These are phyloP conservation scores for Ennomos quercinarius DNA, from an alignment of 2,888 invertebrate genomes.

Conservation along the genomic window DNA sequence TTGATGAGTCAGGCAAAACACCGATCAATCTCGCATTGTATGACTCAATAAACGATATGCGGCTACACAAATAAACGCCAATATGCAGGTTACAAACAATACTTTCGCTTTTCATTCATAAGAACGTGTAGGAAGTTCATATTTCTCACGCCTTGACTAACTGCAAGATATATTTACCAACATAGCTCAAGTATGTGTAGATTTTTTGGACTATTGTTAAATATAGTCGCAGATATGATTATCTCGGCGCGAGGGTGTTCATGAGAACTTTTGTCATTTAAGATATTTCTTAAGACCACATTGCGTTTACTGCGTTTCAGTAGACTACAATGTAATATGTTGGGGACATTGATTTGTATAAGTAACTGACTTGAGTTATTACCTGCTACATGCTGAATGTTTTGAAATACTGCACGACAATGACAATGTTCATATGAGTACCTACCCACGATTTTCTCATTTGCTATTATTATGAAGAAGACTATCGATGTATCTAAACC, in stretches of 20 bases:
- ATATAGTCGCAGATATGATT: constrained; percentile 39
- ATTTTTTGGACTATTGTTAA: constrained; percentile 44
- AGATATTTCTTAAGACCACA: constrained; percentile 40
- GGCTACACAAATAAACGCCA: constrained; percentile 28
- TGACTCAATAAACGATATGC: constrained; percentile 31
- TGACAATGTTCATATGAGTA: constrained; percentile 13
- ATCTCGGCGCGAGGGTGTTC: constrained; percentile 36
- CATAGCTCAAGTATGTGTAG: constrained; percentile 36
- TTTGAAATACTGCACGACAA: constrained; percentile 8
- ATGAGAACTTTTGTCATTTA: constrained; percentile 46
- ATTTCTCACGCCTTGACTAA: constrained; percentile 43
- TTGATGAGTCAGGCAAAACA: constrained; percentile 50
- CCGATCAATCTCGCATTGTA: constrained; percentile 38
- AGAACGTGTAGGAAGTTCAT: constrained; percentile 43
- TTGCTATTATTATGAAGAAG: constrained; percentile 1
- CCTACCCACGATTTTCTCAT: constrained; percentile 17
- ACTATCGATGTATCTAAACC: no score
- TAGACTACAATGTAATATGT: constrained; percentile 27
- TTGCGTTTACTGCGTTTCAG: constrained; percentile 37
- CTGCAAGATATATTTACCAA: constrained; percentile 38
- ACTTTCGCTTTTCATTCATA: constrained; percentile 43
- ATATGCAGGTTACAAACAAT: constrained; percentile 30
- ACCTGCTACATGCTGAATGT: constrained; percentile 4
- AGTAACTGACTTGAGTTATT: constrained; percentile 15
- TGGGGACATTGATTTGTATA: constrained; percentile 24